A percentile compares a stretch with the other conserved stretches of the same genome.
These are phyloP conservation scores for Cephalopachus bancanus DNA, from an alignment of 2,797 vertebrate species.

Conservation along the genomic window DNA sequence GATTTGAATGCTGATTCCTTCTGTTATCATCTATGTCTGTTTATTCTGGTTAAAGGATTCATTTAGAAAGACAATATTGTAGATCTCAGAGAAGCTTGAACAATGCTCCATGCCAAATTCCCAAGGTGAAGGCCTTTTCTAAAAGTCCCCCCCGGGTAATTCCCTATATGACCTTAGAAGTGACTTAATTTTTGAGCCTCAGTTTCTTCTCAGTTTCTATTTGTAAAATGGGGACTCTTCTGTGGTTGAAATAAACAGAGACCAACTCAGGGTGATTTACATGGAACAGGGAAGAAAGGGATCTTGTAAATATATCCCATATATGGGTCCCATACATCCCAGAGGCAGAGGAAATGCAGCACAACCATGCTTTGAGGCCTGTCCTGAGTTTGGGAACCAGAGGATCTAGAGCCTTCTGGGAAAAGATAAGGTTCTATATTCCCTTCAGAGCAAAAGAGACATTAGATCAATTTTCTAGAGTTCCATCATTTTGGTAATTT, in stretches of 20 bases:
- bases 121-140: not conserved
- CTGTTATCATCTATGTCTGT: not conserved
- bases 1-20: not conserved
- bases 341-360: not conserved
- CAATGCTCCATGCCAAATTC: not conserved
- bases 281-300: not conserved
- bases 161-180: not conserved
- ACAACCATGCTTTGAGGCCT: not conserved
- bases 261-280: not conserved
- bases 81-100: not conserved
- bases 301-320: too few relatives aligned
- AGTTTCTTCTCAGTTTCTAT: too few relatives aligned
- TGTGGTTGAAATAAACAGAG: too few relatives aligned
- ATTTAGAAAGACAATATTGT: not conserved
- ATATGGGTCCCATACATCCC: accelerated
- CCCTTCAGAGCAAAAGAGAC: not conserved
- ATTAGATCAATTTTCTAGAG: not conserved
- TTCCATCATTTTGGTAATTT: not conserved
- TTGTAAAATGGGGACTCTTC: not conserved
- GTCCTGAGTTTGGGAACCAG: not conserved
- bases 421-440: not conserved
- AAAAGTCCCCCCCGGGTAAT: not conserved
- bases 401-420: not conserved
- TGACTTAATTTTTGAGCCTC: not conserved
- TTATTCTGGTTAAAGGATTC: not conserved